Evolutionary conservation across 2,797 vertebrate genomes (phyloP), one percentile per base, ranked within the genome.

Genomic region (Neopelma chrysocephalum): DNA sequence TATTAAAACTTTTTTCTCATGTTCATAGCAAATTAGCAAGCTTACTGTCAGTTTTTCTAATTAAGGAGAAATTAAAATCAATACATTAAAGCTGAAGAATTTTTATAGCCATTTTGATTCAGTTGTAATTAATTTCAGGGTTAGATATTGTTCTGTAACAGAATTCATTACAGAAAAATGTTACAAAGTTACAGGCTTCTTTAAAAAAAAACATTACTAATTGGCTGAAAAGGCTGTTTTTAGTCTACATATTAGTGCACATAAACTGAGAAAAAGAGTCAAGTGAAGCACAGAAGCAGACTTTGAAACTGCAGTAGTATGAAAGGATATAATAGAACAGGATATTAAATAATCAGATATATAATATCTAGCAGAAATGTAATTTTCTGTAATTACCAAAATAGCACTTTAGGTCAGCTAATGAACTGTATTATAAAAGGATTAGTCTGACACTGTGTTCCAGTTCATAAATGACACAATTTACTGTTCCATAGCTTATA

Each of bases 331-430:
- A 73, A 61, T 29, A 87, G 17, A 87, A 77, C 25, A 82, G 57
- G 45, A 64, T 94, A 94, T 93, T 94, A 92, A 93, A 73, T 70
- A 94, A 84, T 83, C n/a, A 89, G 62, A 48, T 62, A 72, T 84
- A 56, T n/a, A 88, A 64, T 84, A 88, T 56, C 56, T 80, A 61
- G 25, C 50, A 89, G 58, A 94, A 94, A 87, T 21, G 22, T 84
- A 45, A 76, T 91, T 93, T 83, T 91, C 17, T 87, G 20, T 82
- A 82, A 75, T 77, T 89, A 38, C 60, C 71, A 87, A 90, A 93
- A 69, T 71, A 92, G 14, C 19, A 80, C 20, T 70, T 79, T 45
- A 73, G 32, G 57, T 95, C 43, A 94, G 90, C 64, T 90, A 89
- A 75, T 83, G 69, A 89, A 64, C 5, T 21, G 13, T 60, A 87